Evolutionary conservation across 2,888 invertebrate genomes (phyloP), one percentile per base, ranked within the genome.

Genomic region (Thymelicus sylvestris): DNA sequence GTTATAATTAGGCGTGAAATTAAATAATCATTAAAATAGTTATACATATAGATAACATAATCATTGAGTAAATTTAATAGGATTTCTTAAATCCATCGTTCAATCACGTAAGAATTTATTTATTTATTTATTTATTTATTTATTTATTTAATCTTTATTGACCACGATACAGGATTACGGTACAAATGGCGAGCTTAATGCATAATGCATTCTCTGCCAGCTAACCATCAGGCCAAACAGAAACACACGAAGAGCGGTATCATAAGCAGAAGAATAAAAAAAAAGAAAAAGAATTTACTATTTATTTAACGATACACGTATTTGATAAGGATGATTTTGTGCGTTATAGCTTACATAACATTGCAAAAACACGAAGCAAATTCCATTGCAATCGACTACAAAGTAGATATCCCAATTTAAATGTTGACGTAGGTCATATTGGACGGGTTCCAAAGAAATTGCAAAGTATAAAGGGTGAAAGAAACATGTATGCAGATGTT

Each of bases 401-500:
- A 39, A 13, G 41, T 55, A 52, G 39, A 0, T n/a, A 55, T 65
- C 65, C 65, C 38, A 41, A 65, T 55, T 65, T 65, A 65, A 65
- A 52, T 65, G 13, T 65, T 65, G 65, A 55, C 55, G 64, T 64
- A 55, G 65, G 65, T 65, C 65, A 65, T 0, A 41, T 50, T 65
- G 55, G 65, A 52, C 6, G 10, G 12, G 65, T 6, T 65, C 65
- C 65, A 65, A 65, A 19, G 47, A 55, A 19, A 19, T 7, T 24
- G 19, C 62, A 61, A 61, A 44, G 44, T 12, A 44, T 19, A 19
- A 19, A 19, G 19, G 44, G 44, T 8, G 12, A 10, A 44, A 44
- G 44, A 44, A 44, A 12, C 44, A 44, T 44, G 10, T 12, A 44
- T 44, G 44, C 12, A 44, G 10, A 44, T 31, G 31, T 31, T 31